Conservation (phyloP, 2,113 vertebrate species). For the Dendropsophus ebraccatus region DNA sequence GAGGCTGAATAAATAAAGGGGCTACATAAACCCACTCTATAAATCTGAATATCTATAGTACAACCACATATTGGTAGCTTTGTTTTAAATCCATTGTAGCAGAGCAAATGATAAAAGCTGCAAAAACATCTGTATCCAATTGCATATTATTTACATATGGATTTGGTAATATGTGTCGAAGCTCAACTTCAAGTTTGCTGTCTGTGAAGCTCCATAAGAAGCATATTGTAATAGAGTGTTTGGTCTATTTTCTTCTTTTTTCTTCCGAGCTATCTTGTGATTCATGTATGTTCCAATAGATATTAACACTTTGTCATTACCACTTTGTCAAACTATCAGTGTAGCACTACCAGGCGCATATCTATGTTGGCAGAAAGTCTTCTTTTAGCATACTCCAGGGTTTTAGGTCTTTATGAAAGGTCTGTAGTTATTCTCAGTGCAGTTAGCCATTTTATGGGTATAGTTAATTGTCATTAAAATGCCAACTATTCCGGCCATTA, state of each 20-base stretch:
- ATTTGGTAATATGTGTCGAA: not conserved
- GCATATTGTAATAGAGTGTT: not conserved
- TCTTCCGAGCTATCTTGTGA: not conserved
- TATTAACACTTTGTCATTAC: not conserved
- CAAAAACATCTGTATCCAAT: not conserved
- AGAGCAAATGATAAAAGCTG: not conserved
- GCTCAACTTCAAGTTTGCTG: not conserved
- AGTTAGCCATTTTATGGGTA: not conserved
- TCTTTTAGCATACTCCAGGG: not conserved
- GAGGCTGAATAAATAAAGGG: too few species aligned
- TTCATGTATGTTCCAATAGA: not conserved
- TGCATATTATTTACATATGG: not conserved
- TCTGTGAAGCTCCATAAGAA: not conserved
- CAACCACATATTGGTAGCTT: too few species aligned
- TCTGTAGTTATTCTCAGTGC: not conserved
- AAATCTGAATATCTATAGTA: too few species aligned
- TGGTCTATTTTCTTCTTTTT: not conserved
- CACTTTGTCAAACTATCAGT: not conserved
- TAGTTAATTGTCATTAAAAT: not conserved
- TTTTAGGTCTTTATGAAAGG: not conserved
- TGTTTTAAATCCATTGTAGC: too few species aligned
- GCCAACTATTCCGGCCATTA: not conserved
- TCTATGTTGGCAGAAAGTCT: not conserved
- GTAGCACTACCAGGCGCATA: not conserved
- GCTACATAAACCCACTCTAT: too few species aligned